These are phyloP conservation scores for Ardeotis arabs DNA, from an alignment of 2,113 vertebrate genomes.

Conservation along the genomic window DNA sequence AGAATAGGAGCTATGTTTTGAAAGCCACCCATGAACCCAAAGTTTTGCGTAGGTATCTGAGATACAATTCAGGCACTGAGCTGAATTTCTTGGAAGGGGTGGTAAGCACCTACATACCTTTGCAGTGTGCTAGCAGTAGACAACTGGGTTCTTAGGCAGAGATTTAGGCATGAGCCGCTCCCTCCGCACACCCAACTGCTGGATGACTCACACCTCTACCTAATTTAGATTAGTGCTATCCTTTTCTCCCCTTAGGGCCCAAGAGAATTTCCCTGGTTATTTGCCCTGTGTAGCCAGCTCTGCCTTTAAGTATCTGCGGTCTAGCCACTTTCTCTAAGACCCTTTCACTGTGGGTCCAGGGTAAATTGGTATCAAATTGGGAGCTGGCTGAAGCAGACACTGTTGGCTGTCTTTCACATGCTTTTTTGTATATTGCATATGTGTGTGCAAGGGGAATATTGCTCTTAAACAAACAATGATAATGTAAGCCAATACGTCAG, in stretches of 20 bases:
- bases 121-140: neutral
- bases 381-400: neutral
- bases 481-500: neutral
- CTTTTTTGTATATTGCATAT: neutral
- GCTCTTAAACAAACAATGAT: neutral
- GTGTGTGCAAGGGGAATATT: neutral
- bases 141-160: neutral
- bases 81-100: neutral
- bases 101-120: neutral
- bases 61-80: neutral
- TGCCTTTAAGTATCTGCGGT: neutral
- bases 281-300: neutral
- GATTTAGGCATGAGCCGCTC: conserved; percentile 7
- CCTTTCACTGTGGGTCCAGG: neutral
- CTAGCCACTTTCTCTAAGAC: neutral
- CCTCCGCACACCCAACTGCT: conserved; percentile 20
- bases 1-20: neutral
- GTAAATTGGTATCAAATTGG: neutral
- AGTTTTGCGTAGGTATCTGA: neutral
- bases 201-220: conserved; percentile 19
- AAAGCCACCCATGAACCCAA: neutral
- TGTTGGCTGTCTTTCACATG: neutral
- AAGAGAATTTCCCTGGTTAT: conserved; percentile 18
- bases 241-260: neutral
- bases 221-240: neutral